Percentiles rank a stretch among this genome's conserved stretches.
Evolutionary conservation across 1,140 invertebrate species (phyloP).

Genomic region (Asobara japonica): DNA sequence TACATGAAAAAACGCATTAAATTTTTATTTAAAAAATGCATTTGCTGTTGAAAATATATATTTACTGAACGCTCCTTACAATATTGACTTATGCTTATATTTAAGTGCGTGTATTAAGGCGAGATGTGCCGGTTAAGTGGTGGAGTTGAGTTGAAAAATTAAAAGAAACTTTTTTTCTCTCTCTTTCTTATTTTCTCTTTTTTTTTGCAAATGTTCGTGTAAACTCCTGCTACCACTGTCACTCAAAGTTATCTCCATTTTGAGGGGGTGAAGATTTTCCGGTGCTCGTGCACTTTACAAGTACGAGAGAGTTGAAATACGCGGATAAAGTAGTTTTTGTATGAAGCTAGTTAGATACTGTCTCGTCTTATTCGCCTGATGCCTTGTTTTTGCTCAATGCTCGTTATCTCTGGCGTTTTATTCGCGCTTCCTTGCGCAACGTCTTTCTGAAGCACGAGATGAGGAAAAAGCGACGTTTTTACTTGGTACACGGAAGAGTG

Average conservation of each 20-base stretch:
- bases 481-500: constrained; percentile 34
- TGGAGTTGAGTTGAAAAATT: constrained; percentile 41
- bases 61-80: constrained; percentile 27
- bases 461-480: constrained; percentile 45
- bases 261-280: constrained; percentile 11
- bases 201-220: constrained; percentile 8
- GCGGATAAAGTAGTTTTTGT: constrained; percentile 8
- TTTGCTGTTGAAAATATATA: background rate
- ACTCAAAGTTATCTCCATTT: background rate
- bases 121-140: constrained; percentile 46
- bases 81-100: constrained; percentile 58
- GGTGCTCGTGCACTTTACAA: constrained; percentile 10
- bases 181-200: constrained; percentile 45
- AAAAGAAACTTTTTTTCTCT: no score
- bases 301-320: background rate
- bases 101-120: constrained; percentile 51
- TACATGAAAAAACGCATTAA: background rate
- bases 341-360: constrained; percentile 11
- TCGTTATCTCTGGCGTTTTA: background rate
- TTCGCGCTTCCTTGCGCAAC: background rate
- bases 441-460: background rate
- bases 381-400: constrained; percentile 3
- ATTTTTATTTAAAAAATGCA: background rate
- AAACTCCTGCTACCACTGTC: background rate
- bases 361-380: constrained; percentile 2